phyloP scores from a whole-genome alignment of 1,140 invertebrate genomes.

The Zaprionus ghesquierei region DNA sequence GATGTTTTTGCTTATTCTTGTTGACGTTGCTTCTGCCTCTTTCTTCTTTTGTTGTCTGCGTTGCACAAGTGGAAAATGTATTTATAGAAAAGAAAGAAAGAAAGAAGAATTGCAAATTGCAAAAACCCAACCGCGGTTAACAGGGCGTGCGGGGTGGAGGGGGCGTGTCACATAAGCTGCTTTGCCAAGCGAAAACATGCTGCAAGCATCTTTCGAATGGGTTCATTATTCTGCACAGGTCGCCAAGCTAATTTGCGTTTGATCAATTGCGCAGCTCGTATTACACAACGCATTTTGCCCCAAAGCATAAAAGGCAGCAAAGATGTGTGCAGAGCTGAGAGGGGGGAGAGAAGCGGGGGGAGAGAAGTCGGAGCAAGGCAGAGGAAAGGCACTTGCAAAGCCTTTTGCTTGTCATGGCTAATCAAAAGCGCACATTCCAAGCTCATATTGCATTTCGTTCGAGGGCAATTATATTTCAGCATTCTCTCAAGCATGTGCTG shows the following conservation, averaged over 20 bases:
- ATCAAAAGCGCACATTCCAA: not conserved
- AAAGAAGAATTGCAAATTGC: no score
- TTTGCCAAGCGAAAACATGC: not conserved
- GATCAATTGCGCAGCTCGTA: not conserved
- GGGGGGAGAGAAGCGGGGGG: not conserved
- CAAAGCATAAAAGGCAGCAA: no score
- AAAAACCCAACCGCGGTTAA: no score
- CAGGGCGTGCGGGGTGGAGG: not conserved
- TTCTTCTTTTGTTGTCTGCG: not conserved
- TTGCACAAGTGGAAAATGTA: no score
- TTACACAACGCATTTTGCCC: not conserved
- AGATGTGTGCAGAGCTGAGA: not conserved
- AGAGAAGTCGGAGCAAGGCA: no score
- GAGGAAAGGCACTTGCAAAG: not conserved
- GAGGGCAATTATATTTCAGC: not conserved
- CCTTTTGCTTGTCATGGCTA: not conserved
- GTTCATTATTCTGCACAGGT: not conserved
- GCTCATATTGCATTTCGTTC: not conserved
- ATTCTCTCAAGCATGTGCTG: not conserved
- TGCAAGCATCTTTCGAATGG: not conserved
- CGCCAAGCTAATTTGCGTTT: not conserved
- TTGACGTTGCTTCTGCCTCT: not conserved
- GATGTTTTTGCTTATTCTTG: not conserved
- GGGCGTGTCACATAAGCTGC: not conserved
- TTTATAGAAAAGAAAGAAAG: no score